A percentile compares a stretch with the other conserved stretches of the same genome.
phyloP scores from a whole-genome alignment of 1,140 invertebrate species.

The Drosophila kanapiae region DNA sequence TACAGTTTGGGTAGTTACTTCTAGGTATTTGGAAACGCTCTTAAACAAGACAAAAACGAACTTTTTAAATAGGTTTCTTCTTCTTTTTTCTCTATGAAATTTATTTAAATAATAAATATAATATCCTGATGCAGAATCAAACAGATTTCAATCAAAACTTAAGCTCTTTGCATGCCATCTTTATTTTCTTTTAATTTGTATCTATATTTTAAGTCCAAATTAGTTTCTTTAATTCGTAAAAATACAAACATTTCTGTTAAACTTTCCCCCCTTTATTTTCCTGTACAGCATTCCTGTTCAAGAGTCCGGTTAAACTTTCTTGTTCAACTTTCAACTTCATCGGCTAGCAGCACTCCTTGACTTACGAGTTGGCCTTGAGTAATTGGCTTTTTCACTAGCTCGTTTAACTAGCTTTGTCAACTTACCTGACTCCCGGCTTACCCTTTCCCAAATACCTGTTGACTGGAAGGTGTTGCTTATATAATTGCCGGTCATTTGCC shows the following conservation, averaged over 20 bases:
- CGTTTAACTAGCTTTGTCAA: slow-evolving; percentile 23
- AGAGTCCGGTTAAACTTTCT: slow-evolving; percentile 34
- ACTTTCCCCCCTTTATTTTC: slow-evolving; percentile 9
- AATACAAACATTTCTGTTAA: slow-evolving; percentile 1
- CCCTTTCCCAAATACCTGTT: slow-evolving; percentile 22
- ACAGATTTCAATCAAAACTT: no score
- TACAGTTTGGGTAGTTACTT: neutral
- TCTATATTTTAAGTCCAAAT: no score
- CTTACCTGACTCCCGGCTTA: slow-evolving; percentile 11
- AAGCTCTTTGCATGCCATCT: no score
- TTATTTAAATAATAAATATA: no score
- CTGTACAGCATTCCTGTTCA: slow-evolving; percentile 23
- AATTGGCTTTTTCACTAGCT: slow-evolving; percentile 32
- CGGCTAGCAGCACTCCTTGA: slow-evolving; percentile 10
- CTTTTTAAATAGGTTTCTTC: neutral
- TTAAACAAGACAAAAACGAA: neutral
- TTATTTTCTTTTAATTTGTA: neutral
- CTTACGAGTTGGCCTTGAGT: slow-evolving; percentile 26
- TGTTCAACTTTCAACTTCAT: slow-evolving; percentile 43
- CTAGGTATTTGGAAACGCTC: neutral
- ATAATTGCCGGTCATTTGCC: slow-evolving; percentile 21
- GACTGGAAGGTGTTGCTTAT: slow-evolving; percentile 12
- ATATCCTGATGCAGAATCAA: no score
- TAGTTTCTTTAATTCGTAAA: no score
- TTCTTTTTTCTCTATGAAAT: neutral